Conservation (phyloP, 2,797 vertebrate genomes). For the Adelosebastes latens region DNA sequence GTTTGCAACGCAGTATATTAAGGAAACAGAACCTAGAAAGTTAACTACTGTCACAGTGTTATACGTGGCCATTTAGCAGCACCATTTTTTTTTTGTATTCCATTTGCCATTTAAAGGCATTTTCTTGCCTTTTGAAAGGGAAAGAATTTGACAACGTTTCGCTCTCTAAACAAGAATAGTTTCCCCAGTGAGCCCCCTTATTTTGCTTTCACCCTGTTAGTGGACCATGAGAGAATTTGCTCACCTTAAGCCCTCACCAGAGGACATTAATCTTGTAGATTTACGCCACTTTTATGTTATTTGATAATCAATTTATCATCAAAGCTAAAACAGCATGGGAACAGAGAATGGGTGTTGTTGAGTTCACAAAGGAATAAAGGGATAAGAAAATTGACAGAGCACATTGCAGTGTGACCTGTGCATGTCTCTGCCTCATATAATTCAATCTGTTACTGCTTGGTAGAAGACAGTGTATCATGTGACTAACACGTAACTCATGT, state of each 20-base stretch:
- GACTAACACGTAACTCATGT: not conserved
- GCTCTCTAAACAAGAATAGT: not conserved
- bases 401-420: constrained; percentile 12
- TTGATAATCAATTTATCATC: constrained; percentile 62
- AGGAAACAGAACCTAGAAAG: not conserved
- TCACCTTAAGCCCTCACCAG: constrained; percentile 16
- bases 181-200: not conserved
- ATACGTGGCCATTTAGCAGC: not conserved
- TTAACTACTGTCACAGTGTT: not conserved
- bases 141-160: not conserved
- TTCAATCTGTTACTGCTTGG: not conserved
- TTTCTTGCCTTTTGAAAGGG: not conserved
- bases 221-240: constrained; percentile 40
- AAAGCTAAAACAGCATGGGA: constrained; percentile 46
- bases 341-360: constrained; percentile 42
- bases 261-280: constrained; percentile 35
- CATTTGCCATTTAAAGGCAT: not conserved
- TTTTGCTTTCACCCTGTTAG: constrained; percentile 7
- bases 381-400: constrained; percentile 33
- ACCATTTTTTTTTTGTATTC: not conserved
- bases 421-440: constrained; percentile 12
- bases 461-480: not conserved
- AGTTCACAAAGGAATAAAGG: constrained; percentile 35
- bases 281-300: constrained; percentile 48
- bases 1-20: not conserved